A percentile compares a stretch with the other conserved stretches of the same genome.
These are phyloP conservation scores for Agonopterix arenella DNA, from an alignment of 2,888 invertebrate species.

Conservation along the genomic window DNA sequence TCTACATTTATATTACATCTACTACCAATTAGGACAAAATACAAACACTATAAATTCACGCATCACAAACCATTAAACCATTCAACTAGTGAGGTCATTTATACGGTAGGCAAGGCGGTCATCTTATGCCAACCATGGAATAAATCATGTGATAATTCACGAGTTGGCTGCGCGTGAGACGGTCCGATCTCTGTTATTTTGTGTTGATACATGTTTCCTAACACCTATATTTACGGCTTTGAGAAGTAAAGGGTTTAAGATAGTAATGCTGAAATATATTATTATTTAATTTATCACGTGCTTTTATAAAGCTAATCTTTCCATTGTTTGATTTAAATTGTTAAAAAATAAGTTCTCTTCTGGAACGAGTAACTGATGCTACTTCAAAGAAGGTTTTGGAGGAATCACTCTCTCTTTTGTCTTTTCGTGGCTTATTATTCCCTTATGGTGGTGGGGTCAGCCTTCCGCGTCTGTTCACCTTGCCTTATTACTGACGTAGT, in stretches of 20 bases:
- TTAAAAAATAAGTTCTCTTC: too few species aligned
- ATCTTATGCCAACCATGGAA: neutral
- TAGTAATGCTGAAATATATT: neutral
- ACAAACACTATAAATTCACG: neutral
- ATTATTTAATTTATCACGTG: too few species aligned
- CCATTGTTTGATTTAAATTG: too few species aligned
- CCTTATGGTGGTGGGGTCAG: too few species aligned
- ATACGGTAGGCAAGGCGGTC: neutral
- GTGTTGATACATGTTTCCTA: neutral
- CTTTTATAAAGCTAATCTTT: too few species aligned
- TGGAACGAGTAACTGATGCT: too few species aligned
- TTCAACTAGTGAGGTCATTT: slow-evolving; percentile 2
- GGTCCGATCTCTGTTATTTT: neutral
- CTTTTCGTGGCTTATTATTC: too few species aligned
- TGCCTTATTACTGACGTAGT: too few species aligned
- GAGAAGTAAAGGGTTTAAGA: neutral
- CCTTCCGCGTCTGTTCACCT: too few species aligned
- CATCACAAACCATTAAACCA: neutral
- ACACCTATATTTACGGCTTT: neutral
- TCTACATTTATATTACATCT: neutral
- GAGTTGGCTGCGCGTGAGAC: neutral
- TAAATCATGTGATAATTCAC: neutral
- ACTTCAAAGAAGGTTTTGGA: too few species aligned
- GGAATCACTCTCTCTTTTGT: too few species aligned
- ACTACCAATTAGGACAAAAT: neutral